phyloP scores from a whole-genome alignment of 2,113 vertebrate species.

The Noturus placidus region DNA sequence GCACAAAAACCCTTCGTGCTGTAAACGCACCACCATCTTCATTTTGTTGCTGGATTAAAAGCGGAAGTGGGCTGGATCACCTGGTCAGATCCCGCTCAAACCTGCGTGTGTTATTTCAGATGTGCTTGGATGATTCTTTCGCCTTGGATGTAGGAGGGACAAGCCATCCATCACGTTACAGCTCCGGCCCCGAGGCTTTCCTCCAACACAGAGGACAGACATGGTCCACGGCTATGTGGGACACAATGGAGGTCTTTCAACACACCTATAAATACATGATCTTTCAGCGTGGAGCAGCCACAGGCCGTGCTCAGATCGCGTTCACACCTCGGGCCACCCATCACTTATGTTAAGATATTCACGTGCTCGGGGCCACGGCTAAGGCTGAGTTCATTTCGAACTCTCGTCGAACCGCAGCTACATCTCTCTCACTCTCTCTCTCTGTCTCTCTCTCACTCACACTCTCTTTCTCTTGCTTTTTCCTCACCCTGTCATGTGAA shows the following conservation, averaged over 20 bases:
- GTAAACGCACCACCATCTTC: neutral
- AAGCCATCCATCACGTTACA: conserved; percentile 73
- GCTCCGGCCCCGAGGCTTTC: conserved; percentile 72
- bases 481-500: conserved; percentile 70
- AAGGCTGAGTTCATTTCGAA: conserved; percentile 77
- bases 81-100: conserved; percentile 61
- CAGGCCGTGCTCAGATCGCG: conserved; percentile 68
- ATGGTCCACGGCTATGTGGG: conserved; percentile 76
- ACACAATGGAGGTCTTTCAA: conserved; percentile 81
- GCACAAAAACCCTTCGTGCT: conserved; percentile 38
- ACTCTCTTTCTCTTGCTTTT: neutral
- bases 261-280: conserved; percentile 81
- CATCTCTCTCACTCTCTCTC: conserved; percentile 20
- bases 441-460: conserved; percentile 20
- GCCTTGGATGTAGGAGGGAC: conserved; percentile 71
- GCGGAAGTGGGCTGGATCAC: conserved; percentile 37
- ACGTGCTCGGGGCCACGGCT: conserved; percentile 68
- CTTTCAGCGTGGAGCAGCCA: conserved; percentile 73
- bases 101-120: conserved; percentile 32
- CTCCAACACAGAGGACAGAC: conserved; percentile 80
- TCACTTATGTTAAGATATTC: conserved; percentile 82
- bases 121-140: conserved; percentile 73
- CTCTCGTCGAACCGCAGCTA: conserved; percentile 73
- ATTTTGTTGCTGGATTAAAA: neutral
- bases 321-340: conserved; percentile 71